phyloP scores from a whole-genome alignment of 2,797 vertebrate genomes.

The Numenius phaeopus region DNA sequence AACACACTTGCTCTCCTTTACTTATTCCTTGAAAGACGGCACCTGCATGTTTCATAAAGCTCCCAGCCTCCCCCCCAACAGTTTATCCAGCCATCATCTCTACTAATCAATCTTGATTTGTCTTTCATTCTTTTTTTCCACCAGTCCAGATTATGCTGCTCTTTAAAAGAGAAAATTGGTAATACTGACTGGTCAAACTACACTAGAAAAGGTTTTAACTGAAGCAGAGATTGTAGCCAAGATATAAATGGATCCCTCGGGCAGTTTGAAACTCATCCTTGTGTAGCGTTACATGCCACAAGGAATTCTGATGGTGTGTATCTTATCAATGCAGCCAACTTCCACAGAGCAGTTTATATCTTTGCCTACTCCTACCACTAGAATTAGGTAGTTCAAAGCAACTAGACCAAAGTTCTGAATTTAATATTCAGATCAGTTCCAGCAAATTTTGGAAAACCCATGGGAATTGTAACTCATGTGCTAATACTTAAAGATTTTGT shows the following conservation, averaged over 20 bases:
- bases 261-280: background rate
- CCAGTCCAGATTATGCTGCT: background rate
- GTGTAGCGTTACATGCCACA: background rate
- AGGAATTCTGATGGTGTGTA: constrained; percentile 34
- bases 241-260: background rate
- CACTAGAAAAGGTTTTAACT: background rate
- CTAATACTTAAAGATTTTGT: constrained; percentile 79
- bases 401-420: constrained; percentile 75
- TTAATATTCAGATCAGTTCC: constrained; percentile 72
- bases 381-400: constrained; percentile 77
- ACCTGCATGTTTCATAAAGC: background rate
- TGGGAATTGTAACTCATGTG: constrained; percentile 79
- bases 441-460: constrained; percentile 77
- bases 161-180: background rate
- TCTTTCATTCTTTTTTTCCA: background rate
- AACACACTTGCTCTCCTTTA: background rate
- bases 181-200: background rate
- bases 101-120: background rate
- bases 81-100: background rate
- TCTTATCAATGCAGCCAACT: constrained; percentile 61
- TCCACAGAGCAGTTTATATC: constrained; percentile 56
- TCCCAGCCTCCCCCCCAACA: background rate
- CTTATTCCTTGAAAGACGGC: background rate
- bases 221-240: background rate
- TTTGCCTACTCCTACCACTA: constrained; percentile 69